Percentiles rank a stretch among this genome's conserved stretches.
Evolutionary conservation across 2,797 vertebrate genomes (phyloP).

Genomic region (Parotocinclus haroldoi): DNA sequence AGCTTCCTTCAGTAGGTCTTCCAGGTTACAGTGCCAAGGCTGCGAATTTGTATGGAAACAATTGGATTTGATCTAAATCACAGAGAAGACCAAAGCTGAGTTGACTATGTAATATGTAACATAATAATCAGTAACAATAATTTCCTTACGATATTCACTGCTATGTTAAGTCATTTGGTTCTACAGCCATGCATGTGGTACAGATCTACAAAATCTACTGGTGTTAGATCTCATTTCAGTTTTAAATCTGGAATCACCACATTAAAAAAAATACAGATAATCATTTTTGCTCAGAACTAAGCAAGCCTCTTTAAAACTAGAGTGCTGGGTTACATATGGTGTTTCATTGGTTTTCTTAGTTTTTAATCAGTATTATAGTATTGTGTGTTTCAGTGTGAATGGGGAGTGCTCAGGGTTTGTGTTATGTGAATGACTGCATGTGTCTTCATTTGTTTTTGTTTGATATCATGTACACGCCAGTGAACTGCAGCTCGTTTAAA

Average conservation of each 20-base stretch:
- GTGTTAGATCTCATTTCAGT: constrained; percentile 3
- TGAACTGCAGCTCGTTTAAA: constrained; percentile 44
- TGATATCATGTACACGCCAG: constrained; percentile 34
- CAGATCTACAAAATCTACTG: constrained; percentile 20
- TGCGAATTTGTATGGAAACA: constrained; percentile 6
- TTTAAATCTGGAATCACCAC: constrained; percentile 19
- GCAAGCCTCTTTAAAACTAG: constrained; percentile 31
- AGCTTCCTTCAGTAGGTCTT: constrained; percentile 36
- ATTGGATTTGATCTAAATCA: neutral
- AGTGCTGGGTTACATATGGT: constrained; percentile 34
- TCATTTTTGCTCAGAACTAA: neutral
- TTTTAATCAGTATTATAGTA: constrained; percentile 47
- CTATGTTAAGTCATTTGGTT: constrained; percentile 36
- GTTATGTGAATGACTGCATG: constrained; percentile 1
- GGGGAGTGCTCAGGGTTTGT: neutral
- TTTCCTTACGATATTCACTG: constrained; percentile 11
- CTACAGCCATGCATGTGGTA: constrained; percentile 37
- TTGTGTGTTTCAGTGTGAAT: constrained; percentile 13
- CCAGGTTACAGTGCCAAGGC: constrained; percentile 32
- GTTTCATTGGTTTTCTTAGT: constrained; percentile 32
- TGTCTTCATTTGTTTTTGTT: neutral
- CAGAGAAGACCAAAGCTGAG: constrained; percentile 5
- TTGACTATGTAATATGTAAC: constrained; percentile 18
- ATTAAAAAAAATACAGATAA: constrained; percentile 24
- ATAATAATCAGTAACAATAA: neutral